Base-by-base conservation (phyloP, 2,888 invertebrate genomes). In the Seira sanloemensis region DNA sequence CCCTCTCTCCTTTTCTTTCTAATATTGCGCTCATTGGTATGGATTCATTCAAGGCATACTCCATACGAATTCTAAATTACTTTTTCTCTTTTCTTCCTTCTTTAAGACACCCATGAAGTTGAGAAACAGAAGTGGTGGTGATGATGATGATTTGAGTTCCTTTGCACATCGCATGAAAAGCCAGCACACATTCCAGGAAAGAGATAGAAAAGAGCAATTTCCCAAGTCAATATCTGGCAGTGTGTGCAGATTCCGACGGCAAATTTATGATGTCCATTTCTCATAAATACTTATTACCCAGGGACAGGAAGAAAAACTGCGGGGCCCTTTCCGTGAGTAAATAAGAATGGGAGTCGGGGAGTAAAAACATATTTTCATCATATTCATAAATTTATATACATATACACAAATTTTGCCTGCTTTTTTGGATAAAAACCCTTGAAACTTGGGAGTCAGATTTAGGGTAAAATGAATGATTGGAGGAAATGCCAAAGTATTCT, bases 241-340 rank as follows among this genome's bases (percentile, higher is more conserved):
- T 75, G 79, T 84, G 74, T 79, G 79, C 84, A 84, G 79, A 84
- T 84, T 85, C 68, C 79, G 85, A 85, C 80, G 77, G 80, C 69
- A 74, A 80, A 85, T 85, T 85, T 85, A 85, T 81, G 77, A 74
- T 78, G 85, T 81, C 85, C 85, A 85, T 85, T 85, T 85, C 81
- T 85, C 85, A 85, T 81, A 85, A 85, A 85, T 85, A 81, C 78
- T 78, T 82, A 82, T 82, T 82, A 82, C 81, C 81, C 23, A 62
- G 75, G 75, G 75, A 74, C 75, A 69, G 62, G 5, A 37, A 27
- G 73, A 73, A 37, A 73, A 73, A 73, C 1, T 54, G 26, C 37
- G 37, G 37, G 37, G n/a, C 27, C 25, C 25, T 9, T 2, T 18
- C 21, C 46, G 50, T 2, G 23, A 46, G 50, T 71, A 71, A 71